phyloP scores from a whole-genome alignment of 2,113 vertebrate species.

The Spea multiplicata region DNA sequence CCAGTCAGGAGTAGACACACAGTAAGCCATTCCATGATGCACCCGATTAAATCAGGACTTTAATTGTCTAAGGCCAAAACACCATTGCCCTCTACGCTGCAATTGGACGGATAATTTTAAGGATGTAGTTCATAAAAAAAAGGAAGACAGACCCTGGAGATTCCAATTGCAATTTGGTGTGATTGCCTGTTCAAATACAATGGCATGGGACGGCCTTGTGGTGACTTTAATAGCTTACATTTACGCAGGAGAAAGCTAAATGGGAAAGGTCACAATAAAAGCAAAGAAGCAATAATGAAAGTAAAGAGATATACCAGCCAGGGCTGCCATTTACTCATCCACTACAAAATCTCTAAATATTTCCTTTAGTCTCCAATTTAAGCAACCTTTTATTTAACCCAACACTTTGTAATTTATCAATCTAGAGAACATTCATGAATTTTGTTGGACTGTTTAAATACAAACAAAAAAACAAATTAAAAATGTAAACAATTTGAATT shows the following conservation, averaged over 20 bases:
- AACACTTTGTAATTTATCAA: too few species aligned
- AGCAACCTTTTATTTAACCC: too few species aligned
- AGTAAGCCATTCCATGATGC: not conserved
- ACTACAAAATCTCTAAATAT: too few species aligned
- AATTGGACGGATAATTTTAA: constrained; percentile 23
- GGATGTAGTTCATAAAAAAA: constrained; percentile 7
- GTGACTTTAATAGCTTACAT: not conserved
- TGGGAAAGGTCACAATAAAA: not conserved
- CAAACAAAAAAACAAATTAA: too few species aligned
- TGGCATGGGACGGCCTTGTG: constrained; percentile 7
- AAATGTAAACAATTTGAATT: too few species aligned
- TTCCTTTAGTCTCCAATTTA: too few species aligned
- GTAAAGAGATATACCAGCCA: too few species aligned
- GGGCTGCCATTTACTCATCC: too few species aligned
- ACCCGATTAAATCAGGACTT: constrained; percentile 34
- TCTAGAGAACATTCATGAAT: too few species aligned
- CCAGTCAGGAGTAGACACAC: constrained; percentile 10
- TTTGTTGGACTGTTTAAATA: too few species aligned
- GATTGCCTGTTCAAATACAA: constrained; percentile 13
- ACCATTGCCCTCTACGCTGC: constrained; percentile 4
- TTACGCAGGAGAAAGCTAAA: not conserved
- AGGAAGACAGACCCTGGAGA: constrained; percentile 19
- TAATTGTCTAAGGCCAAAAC: constrained; percentile 28
- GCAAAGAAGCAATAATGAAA: too few species aligned
- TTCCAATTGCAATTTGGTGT: constrained; percentile 26